phyloP scores from a whole-genome alignment of 2,113 vertebrate species.

The Tringa solitaria region DNA sequence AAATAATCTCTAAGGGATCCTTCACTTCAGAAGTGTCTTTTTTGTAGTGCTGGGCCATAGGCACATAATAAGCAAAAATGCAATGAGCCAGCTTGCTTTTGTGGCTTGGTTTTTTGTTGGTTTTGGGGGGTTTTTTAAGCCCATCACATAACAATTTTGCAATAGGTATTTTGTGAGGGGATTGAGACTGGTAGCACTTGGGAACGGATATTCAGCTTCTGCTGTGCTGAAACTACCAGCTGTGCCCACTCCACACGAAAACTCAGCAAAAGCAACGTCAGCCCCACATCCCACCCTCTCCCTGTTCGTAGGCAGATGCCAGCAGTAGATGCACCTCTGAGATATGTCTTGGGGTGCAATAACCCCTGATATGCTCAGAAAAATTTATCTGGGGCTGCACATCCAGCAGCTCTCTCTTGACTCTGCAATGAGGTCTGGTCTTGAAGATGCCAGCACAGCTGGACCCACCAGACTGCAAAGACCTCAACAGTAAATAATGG shows the following conservation, averaged over 20 bases:
- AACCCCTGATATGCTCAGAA: background rate
- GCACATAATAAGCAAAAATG: background rate
- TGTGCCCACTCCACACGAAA: background rate
- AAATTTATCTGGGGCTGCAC: background rate
- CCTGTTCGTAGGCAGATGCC: accelerated
- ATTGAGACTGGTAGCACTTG: background rate
- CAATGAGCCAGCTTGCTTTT: background rate
- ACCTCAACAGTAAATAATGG: background rate
- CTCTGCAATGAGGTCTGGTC: background rate
- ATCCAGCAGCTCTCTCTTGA: background rate
- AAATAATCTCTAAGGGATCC: background rate
- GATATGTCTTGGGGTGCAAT: too few species aligned
- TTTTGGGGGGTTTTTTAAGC: background rate
- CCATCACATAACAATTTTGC: background rate
- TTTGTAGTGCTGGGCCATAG: background rate
- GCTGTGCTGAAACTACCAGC: background rate
- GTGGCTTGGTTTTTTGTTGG: too few species aligned
- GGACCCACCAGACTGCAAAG: background rate
- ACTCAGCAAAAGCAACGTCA: background rate
- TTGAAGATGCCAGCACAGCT: background rate
- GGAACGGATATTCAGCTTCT: background rate
- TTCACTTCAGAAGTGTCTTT: background rate
- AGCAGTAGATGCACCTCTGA: background rate
- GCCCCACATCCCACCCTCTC: background rate
- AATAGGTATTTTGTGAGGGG: background rate